Evolutionary conservation across 2,113 vertebrate species (phyloP), one percentile per base, ranked within the genome.

Genomic region (Gorilla gorilla): DNA sequence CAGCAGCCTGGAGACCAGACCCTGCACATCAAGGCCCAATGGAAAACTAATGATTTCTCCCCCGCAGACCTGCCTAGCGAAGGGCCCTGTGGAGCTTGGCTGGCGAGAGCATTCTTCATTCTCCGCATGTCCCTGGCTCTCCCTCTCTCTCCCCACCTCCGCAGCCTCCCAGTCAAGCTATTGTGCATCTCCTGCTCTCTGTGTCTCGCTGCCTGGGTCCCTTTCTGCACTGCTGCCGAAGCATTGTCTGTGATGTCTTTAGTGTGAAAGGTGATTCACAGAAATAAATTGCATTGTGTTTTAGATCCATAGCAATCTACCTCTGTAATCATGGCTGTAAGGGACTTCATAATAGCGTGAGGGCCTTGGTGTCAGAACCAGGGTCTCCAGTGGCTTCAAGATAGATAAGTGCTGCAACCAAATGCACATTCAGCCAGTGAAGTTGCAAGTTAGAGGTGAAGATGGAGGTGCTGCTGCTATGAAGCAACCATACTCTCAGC

Each of bases 281-380:
- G 95, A 98, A 98, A 98, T 98, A 98, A 98, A 98, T 83, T 97
- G 86, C 93, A 95, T 82, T 78, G 57, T 97, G 96, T 95, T 96
- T 89, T 96, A 94, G 97, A 96, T 92, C 94, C 50, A 0, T 30
- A 81, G 93, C 97, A 96, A 95, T 81, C 97, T 93, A 48, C 93
- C 94, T 97, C 87, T 84, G 66, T 94, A 97, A 94, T 96, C 84
- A 50, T 90, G 38, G 97, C 95, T 89, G 13, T 78, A 95, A 98
- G 92, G 92, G 73, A 97, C 96, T 98, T 98, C 86, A 73, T 93
- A 3, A 0, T 87, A 97, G 96, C 57, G 80, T 70, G 80, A 98
- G 96, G 86, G 92, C 90, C 96, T 95, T 95, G 86, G 50, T 97
- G 98, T 98, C 91, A 97, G 75, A 73, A 81, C 85, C 95, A 90